Conservation (phyloP, 2,888 invertebrate species). For the Odontocolon sp. region DNA sequence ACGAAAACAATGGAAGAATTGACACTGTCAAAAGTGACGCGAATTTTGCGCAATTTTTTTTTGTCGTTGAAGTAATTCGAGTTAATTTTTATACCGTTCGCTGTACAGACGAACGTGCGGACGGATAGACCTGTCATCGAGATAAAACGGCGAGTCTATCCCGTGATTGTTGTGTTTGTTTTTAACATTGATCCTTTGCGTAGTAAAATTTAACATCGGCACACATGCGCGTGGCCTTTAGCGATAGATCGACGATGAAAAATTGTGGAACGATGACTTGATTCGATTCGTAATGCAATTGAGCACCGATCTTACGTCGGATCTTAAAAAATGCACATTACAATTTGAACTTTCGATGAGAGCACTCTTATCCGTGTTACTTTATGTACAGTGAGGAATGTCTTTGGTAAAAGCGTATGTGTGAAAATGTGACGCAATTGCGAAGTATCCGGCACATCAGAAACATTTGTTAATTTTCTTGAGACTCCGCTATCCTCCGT, state of each 20-base stretch:
- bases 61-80: constrained; percentile 10
- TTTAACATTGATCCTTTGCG: constrained; percentile 13
- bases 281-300: constrained; percentile 39
- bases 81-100: constrained; percentile 1
- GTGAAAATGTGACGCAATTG: constrained; percentile 14
- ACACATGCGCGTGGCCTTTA: constrained; percentile 39
- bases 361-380: constrained; percentile 19
- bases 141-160: constrained; percentile 44
- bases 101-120: constrained; percentile 22
- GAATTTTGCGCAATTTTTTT: constrained; percentile 21
- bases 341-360: constrained; percentile 35
- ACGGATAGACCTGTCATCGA: constrained; percentile 45
- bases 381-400: constrained; percentile 56
- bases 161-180: constrained; percentile 32
- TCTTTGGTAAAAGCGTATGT: constrained; percentile 37
- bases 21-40: constrained; percentile 29
- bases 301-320: constrained; percentile 30
- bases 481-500: constrained; percentile 21
- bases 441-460: constrained; percentile 18
- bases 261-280: constrained; percentile 4
- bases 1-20: constrained; percentile 52
- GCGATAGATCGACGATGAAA: constrained; percentile 48
- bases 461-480: neutral
- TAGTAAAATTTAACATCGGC: constrained; percentile 51
- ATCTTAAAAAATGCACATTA: constrained; percentile 11